These are phyloP conservation scores for Polymixis flavicincta DNA, from an alignment of 2,888 invertebrate genomes.

Conservation along the genomic window DNA sequence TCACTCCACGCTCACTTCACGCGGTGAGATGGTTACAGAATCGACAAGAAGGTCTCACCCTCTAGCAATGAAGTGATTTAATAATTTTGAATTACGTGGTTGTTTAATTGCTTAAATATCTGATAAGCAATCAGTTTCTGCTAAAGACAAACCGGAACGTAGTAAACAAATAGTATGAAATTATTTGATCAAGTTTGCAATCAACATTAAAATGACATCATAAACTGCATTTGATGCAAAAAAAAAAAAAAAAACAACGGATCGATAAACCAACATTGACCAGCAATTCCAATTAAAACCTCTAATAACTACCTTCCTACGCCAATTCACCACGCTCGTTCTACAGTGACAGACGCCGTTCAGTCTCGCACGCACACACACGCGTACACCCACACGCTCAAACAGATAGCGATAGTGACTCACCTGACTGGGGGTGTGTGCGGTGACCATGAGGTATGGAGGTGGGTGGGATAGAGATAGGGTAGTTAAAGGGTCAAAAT, in stretches of 20 bases:
- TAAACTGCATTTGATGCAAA: neutral
- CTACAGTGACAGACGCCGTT: conserved; percentile 77
- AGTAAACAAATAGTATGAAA: no score
- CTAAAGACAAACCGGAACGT: neutral
- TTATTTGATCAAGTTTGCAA: neutral
- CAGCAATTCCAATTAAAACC: conserved; percentile 32
- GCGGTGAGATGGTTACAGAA: no score
- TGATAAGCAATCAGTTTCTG: neutral
- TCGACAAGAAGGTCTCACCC: no score
- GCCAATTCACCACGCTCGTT: conserved; percentile 69
- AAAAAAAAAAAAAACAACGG: neutral
- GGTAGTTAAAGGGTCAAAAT: conserved; percentile 11
- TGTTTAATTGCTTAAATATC: neutral
- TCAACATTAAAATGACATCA: neutral
- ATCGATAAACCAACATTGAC: conserved; percentile 42
- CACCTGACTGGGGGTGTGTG: conserved; percentile 86
- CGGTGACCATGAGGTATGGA: conserved; percentile 70
- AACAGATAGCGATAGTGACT: conserved; percentile 84
- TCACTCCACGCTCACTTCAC: no score
- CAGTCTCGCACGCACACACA: conserved; percentile 84
- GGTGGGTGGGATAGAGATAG: conserved; percentile 59
- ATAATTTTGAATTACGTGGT: no score
- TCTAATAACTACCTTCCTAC: conserved; percentile 27
- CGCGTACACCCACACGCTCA: conserved; percentile 72
- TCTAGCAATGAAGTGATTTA: no score